phyloP scores from a whole-genome alignment of 2,888 invertebrate species.

The Callinectes sapidus region DNA sequence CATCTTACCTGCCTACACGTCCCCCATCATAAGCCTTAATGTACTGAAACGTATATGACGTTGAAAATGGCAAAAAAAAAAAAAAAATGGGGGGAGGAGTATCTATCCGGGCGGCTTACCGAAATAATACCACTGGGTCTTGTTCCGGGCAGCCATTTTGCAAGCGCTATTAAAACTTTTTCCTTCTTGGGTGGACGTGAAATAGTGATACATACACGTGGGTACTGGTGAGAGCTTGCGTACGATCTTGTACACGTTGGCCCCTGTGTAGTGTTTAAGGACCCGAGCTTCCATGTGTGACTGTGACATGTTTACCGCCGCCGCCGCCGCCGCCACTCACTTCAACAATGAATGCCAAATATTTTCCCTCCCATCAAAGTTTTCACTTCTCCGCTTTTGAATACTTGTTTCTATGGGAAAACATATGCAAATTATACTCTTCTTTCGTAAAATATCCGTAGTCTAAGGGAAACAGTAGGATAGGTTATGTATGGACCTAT shows the following conservation, averaged over 20 bases:
- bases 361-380: not conserved
- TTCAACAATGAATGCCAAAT: not conserved
- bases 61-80: not conserved
- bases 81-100: not conserved
- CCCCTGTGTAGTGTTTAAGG: slow-evolving; percentile 43
- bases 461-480: too few relatives aligned
- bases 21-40: not conserved
- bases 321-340: not conserved
- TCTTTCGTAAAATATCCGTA: not conserved
- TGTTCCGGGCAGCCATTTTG: not conserved
- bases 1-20: not conserved
- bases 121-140: too few relatives aligned
- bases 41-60: not conserved
- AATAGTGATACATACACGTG: not conserved
- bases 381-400: not conserved
- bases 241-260: slow-evolving; percentile 40
- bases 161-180: not conserved
- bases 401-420: not conserved
- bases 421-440: not conserved
- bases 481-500: too few relatives aligned
- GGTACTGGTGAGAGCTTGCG: not conserved
- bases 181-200: not conserved
- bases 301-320: not conserved
- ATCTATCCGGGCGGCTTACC: too few relatives aligned
- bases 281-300: not conserved